Evolutionary conservation across 1,140 invertebrate species (phyloP).

Genomic region (Drusus annulatus): DNA sequence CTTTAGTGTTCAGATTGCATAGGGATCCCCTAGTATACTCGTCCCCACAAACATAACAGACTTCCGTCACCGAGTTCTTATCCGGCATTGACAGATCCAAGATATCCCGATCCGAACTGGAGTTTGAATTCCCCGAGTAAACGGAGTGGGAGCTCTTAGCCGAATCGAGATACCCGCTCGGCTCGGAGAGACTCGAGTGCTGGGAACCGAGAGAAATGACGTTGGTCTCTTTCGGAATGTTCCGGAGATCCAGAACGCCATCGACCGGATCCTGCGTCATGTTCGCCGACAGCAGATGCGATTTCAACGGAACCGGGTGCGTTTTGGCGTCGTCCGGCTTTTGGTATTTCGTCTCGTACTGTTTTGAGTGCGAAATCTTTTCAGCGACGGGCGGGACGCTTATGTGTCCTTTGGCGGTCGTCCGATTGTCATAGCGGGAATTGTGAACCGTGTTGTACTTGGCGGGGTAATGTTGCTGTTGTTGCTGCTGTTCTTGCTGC

Average conservation of each 20-base stretch:
- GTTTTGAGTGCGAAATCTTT: slow-evolving; percentile 39
- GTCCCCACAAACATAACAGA: slow-evolving; percentile 92
- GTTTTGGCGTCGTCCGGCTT: slow-evolving; percentile 50
- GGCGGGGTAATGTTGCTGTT: slow-evolving; percentile 30
- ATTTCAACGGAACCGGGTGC: slow-evolving; percentile 53
- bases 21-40: slow-evolving; percentile 86
- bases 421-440: slow-evolving; percentile 37
- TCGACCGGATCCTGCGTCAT: slow-evolving; percentile 63
- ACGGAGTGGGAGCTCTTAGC: slow-evolving; percentile 66
- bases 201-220: slow-evolving; percentile 68
- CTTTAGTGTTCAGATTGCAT: slow-evolving; percentile 73
- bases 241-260: slow-evolving; percentile 78
- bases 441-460: slow-evolving; percentile 50
- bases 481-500: slow-evolving; percentile 19
- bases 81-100: slow-evolving; percentile 92
- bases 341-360: slow-evolving; percentile 47
- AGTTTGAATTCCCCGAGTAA: slow-evolving; percentile 70
- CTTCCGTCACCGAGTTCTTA: slow-evolving; percentile 90
- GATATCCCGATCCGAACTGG: slow-evolving; percentile 76
- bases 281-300: slow-evolving; percentile 48
- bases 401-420: slow-evolving; percentile 38
- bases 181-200: slow-evolving; percentile 66
- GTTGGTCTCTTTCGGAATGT: slow-evolving; percentile 70
- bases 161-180: slow-evolving; percentile 66
- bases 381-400: slow-evolving; percentile 46